Evolutionary conservation across 1,140 invertebrate species (phyloP).

Genomic region (fruit fly (Drosophila melanogaster)): Release_6_plus_ISO1_MT NT_037436.4:16006501-16007000

Average conservation of each 20-base stretch:
- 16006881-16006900: conserved; percentile 2
- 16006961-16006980: conserved; percentile 96
- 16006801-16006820: conserved; percentile 99
- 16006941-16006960: conserved; percentile 98
- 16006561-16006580: conserved; percentile 78
- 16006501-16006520: conserved; percentile 86
- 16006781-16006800: conserved; percentile 97
- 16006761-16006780: conserved; percentile 98
- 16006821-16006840: conserved; percentile 99
- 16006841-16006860: conserved; percentile 98
- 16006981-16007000: conserved; percentile 85
- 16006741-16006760: conserved; percentile 96
- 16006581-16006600: conserved; percentile 66
- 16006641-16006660: conserved; percentile 28
- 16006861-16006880: conserved; percentile 97
- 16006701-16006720: conserved; percentile 66
- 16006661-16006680: conserved; percentile 50
- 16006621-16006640: conserved; percentile 45
- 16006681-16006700: conserved; percentile 46
- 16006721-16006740: conserved; percentile 88
- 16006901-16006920: background rate
- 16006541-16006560: conserved; percentile 39
- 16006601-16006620: conserved; percentile 38
- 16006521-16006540: conserved; percentile 57
- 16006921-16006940: conserved; percentile 92